Conservation (phyloP, 2,888 invertebrate genomes). For the Notodonta dromedarius region DNA sequence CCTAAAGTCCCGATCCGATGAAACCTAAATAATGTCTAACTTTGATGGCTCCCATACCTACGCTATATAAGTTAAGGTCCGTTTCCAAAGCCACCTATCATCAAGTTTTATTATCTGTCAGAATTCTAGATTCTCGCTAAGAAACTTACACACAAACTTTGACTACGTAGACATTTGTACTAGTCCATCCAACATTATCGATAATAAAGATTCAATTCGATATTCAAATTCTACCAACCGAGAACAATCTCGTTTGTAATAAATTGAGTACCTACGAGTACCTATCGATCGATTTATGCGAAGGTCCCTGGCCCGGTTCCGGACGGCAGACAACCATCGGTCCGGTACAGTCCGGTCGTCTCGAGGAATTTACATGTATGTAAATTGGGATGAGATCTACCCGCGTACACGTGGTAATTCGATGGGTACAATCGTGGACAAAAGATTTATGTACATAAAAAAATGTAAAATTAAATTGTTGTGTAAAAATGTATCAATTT, state of each 20-base stretch:
- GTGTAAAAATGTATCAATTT: no score
- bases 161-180: conserved; percentile 1
- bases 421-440: conserved; percentile 19
- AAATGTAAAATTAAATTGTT: background rate
- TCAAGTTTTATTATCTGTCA: no score
- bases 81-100: no score
- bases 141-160: background rate
- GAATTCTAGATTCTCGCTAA: background rate
- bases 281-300: conserved; percentile 22
- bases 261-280: conserved; percentile 25
- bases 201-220: conserved; percentile 9
- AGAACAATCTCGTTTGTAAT: conserved; percentile 27
- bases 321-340: background rate
- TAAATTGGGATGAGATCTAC: conserved; percentile 33
- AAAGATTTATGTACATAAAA: background rate
- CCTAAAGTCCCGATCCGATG: no score
- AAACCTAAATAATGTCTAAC: no score
- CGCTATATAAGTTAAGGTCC: no score
- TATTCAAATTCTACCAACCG: conserved; percentile 18
- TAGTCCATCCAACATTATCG: background rate
- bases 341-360: conserved; percentile 6
- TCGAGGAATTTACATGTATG: conserved; percentile 34
- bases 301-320: background rate
- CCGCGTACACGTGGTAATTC: conserved; percentile 2
- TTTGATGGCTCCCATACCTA: no score